Conservation (phyloP, 1,140 invertebrate genomes). For the Liolophura sinensis region DNA sequence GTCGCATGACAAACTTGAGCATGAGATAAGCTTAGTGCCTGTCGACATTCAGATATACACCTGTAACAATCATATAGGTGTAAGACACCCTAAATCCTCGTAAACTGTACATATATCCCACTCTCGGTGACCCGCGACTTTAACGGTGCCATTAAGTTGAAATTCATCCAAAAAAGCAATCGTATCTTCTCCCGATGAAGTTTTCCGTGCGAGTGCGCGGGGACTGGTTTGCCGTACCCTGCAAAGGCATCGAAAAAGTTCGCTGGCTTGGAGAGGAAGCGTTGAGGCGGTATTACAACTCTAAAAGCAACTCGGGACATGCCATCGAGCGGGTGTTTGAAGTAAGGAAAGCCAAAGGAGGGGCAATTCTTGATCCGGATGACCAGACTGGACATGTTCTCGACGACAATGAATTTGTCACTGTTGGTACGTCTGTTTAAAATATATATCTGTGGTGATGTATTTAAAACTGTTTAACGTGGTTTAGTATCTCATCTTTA, state of each 20-base stretch:
- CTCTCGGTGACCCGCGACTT: not conserved
- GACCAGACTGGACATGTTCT: conserved; percentile 65
- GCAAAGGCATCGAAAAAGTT: conserved; percentile 60
- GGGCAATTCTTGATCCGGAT: conserved; percentile 67
- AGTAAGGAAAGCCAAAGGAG: conserved; percentile 67
- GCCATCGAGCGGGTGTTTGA: conserved; percentile 61
- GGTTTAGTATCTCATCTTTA: too few relatives aligned
- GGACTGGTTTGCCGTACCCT: conserved; percentile 70
- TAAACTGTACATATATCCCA: not conserved
- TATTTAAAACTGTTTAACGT: conserved; percentile 1
- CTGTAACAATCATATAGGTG: not conserved
- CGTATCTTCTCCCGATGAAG: conserved; percentile 64
- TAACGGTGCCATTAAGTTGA: not conserved
- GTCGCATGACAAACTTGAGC: too few relatives aligned
- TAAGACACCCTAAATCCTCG: not conserved
- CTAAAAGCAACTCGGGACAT: conserved; percentile 26
- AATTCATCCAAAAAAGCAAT: not conserved
- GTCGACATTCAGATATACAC: not conserved
- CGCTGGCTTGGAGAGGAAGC: conserved; percentile 66
- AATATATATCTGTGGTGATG: conserved; percentile 1
- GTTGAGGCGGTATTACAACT: conserved; percentile 62
- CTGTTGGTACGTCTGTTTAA: conserved; percentile 62
- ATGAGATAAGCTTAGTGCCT: too few relatives aligned
- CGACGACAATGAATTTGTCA: conserved; percentile 70
- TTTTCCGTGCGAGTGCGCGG: conserved; percentile 66